Conservation (phyloP, 2,113 vertebrate genomes). For the Vidua macroura region DNA sequence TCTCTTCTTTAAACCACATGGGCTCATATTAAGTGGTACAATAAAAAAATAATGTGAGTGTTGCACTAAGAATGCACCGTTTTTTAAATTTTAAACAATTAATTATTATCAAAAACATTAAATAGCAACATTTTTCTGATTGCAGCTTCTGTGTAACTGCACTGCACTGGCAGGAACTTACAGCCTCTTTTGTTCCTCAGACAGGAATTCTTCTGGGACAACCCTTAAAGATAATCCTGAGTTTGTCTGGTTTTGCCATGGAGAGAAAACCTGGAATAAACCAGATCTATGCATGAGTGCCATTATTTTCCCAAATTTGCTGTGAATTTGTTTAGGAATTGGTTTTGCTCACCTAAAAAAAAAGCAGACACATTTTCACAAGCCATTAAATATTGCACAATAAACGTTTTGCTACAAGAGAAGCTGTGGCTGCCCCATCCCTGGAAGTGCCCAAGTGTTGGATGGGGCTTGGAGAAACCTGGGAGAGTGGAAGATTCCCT, state of each 20-base stretch:
- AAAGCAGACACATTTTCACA: background rate
- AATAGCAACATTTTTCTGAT: background rate
- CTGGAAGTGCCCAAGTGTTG: background rate
- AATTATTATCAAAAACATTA: background rate
- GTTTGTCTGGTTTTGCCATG: conserved; percentile 79
- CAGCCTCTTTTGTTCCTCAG: conserved; percentile 83
- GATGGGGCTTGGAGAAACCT: background rate
- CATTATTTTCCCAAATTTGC: background rate
- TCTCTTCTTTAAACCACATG: background rate
- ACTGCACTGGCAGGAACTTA: conserved; percentile 68
- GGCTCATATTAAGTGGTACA: background rate
- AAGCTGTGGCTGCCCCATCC: background rate
- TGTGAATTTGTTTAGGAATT: background rate
- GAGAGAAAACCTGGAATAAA: conserved; percentile 83
- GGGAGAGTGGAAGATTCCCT: background rate
- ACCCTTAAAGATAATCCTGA: conserved; percentile 79
- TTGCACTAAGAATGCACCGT: background rate
- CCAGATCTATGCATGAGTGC: background rate
- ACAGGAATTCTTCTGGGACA: conserved; percentile 81
- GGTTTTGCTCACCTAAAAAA: background rate
- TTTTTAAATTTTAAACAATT: background rate
- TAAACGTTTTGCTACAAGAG: background rate
- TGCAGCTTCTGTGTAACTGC: background rate
- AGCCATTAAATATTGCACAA: background rate
- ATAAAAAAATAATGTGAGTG: background rate